phyloP scores from a whole-genome alignment of 2,113 vertebrate species.

The Bos javanicus region DNA sequence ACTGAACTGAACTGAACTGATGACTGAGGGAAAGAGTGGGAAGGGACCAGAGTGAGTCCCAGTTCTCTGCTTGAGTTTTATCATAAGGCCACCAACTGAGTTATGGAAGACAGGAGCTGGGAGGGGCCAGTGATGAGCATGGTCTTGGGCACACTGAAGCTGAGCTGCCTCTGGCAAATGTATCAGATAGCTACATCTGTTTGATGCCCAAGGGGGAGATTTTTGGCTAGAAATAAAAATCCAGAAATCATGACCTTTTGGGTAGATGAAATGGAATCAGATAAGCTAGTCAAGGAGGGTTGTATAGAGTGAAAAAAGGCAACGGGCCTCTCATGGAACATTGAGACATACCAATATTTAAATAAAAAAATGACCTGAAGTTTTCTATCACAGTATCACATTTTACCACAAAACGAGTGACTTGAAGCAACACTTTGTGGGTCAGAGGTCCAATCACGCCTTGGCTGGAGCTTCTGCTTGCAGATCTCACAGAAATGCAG shows the following conservation, averaged over 20 bases:
- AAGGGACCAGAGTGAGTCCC: not conserved
- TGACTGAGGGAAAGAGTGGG: not conserved
- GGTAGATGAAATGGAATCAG: not conserved
- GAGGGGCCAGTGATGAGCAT: fast-evolving
- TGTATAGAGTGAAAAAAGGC: too few relatives aligned
- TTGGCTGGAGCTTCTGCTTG: not conserved
- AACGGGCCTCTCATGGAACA: fast-evolving
- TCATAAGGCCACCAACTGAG: not conserved
- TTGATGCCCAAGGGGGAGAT: not conserved
- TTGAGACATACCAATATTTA: not conserved
- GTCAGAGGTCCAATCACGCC: fast-evolving
- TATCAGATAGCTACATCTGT: fast-evolving
- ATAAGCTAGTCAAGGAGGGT: not conserved
- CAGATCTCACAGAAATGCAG: not conserved
- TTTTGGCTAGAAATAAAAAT: not conserved
- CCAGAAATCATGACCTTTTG: not conserved
- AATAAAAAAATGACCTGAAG: too few relatives aligned
- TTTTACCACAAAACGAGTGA: too few relatives aligned
- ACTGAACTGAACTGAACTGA: too few relatives aligned
- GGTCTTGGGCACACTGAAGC: fast-evolving
- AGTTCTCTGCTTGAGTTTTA: not conserved
- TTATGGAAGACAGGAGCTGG: not conserved
- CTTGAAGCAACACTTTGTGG: fast-evolving
- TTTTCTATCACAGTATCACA: too few relatives aligned
- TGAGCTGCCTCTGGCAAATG: not conserved